These are phyloP conservation scores for Carpatolechia fugitivella DNA, from an alignment of 2,888 invertebrate genomes.

Conservation along the genomic window DNA sequence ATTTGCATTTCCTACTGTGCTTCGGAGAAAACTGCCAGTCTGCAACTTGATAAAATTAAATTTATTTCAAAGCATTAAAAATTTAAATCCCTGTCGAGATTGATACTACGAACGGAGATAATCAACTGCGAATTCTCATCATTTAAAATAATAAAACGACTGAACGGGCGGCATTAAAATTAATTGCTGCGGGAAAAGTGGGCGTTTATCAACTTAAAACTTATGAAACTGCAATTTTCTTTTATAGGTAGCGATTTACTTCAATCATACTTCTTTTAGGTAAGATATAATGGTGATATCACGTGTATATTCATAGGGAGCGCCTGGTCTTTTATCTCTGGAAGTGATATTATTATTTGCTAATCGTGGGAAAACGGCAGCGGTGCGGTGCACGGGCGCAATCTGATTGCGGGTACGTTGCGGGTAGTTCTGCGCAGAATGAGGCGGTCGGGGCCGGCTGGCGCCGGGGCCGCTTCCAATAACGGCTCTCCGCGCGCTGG, in stretches of 20 bases:
- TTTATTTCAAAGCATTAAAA: constrained; percentile 9
- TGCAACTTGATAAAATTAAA: constrained; percentile 8
- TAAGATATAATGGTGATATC: too few relatives aligned
- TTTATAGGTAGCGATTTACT: too few relatives aligned
- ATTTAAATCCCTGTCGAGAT: neutral
- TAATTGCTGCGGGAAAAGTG: neutral
- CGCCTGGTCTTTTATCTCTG: neutral
- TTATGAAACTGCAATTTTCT: too few relatives aligned
- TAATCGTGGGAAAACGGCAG: constrained; percentile 6
- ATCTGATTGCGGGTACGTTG: constrained; percentile 45
- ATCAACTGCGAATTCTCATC: neutral
- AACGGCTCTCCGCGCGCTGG: too few relatives aligned
- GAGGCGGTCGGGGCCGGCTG: too few relatives aligned
- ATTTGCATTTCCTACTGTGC: constrained; percentile 23
- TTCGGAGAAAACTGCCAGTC: neutral
- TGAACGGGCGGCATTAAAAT: neutral
- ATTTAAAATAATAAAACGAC: neutral
- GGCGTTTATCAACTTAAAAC: neutral
- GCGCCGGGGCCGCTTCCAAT: too few relatives aligned
- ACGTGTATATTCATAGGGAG: neutral
- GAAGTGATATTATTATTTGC: constrained; percentile 7
- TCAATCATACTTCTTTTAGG: too few relatives aligned
- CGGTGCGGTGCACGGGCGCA: constrained; percentile 18
- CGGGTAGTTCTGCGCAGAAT: neutral
- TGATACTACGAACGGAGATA: neutral